Base-by-base conservation (phyloP, 2,113 vertebrate genomes). In the Galeopterus variegatus region DNA sequence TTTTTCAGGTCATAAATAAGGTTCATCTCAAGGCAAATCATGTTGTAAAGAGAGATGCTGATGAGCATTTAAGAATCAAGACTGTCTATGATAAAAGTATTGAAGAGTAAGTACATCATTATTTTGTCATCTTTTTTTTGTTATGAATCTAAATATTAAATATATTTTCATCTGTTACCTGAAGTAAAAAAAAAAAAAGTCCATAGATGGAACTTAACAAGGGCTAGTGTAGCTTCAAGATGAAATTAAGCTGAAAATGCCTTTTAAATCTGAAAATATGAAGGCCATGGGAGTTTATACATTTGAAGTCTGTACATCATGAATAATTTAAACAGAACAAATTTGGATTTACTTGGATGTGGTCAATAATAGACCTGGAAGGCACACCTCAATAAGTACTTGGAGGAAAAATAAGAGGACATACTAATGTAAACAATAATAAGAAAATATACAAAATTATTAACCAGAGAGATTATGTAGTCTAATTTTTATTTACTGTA, bases 1-100 rank as follows among this genome's bases (percentile, higher is more conserved):
- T 28, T 28, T 97, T 93, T 52, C 83, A 99, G 99, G 99, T 99
- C 8, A 96, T 99, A 93, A 99, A 99, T 88, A 99, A 99, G 48
- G 99, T 99, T 77, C 97, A 99, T 83, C 95, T 99, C 14, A 99
- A 98, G 96, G 98, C 99, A 90, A 99, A 99, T 75, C 99, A 98
- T 26, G 91, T 99, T 94, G 98, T 97, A 8, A 99, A 99, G 97
- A 99, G 99, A 96, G 99, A 99, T 48, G 98, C 98, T 60, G 98
- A 99, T 79, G 99, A 99, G 0, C 99, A 99, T 95, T 99, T 99
- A 48, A 99, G 99, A 97, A 99, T 99, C 85, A 99, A 99, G 98
- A 99, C 98, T 26, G 95, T 99, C 8, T 99, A 99, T 4, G 99
- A 99, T 98, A 97, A 97, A 96, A 99, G 99, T 11, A 98, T 99